These are phyloP conservation scores for Platanista minor DNA, from an alignment of 2,113 vertebrate species.

Conservation along the genomic window DNA sequence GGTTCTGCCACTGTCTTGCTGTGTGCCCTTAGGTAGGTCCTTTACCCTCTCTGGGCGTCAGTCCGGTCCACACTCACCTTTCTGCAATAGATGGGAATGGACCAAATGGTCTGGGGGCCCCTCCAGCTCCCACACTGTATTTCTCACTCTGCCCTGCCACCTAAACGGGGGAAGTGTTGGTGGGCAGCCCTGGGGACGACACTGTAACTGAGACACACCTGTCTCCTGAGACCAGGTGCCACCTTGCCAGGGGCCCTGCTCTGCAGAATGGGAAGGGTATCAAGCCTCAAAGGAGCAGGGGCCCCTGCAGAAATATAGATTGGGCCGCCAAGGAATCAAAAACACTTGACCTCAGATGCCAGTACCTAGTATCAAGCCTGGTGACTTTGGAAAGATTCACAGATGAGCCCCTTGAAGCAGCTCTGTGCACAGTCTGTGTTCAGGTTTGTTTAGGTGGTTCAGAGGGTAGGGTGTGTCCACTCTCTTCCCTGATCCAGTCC, in stretches of 20 bases:
- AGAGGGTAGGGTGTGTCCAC: neutral
- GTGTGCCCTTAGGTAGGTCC: neutral
- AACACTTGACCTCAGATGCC: neutral
- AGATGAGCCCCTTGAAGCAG: neutral
- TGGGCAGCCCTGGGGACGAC: neutral
- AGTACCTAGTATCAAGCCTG: neutral
- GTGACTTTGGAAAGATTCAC: neutral
- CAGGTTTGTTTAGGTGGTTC: neutral
- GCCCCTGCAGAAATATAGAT: neutral
- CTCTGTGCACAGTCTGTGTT: neutral
- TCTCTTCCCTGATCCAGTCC: neutral
- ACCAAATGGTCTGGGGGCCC: neutral
- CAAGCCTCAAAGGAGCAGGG: neutral
- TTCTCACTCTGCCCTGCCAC: neutral
- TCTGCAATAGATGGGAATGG: neutral
- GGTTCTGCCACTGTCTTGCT: neutral
- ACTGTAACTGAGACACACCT: neutral
- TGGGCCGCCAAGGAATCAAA: neutral
- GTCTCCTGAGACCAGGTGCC: neutral
- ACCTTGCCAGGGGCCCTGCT: neutral
- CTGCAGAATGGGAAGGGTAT: neutral
- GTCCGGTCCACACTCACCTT: neutral
- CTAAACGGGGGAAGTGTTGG: neutral
- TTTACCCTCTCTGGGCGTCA: neutral
- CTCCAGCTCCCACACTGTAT: neutral